A percentile compares a stretch with the other conserved stretches of the same genome.
Evolutionary conservation across 2,113 vertebrate species (phyloP).

Genomic region (Garra rufa): DNA sequence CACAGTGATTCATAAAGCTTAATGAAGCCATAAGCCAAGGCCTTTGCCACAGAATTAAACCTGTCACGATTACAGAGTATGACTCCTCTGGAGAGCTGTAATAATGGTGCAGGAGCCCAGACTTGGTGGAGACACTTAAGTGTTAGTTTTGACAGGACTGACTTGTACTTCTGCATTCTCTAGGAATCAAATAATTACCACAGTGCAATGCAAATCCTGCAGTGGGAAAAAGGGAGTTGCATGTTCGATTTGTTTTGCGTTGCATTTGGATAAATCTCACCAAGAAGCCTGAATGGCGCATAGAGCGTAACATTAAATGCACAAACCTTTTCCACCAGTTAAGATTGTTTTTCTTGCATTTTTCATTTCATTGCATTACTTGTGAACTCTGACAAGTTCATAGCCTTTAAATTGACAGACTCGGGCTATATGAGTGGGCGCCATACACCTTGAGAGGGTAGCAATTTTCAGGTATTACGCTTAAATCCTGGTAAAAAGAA

Average conservation of each 20-base stretch:
- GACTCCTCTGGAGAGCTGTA: conserved; percentile 54
- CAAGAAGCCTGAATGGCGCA: background rate
- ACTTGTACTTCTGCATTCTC: conserved; percentile 60
- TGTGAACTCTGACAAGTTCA: conserved; percentile 78
- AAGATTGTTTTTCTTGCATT: background rate
- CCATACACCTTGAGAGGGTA: conserved; percentile 95
- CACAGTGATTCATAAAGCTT: conserved; percentile 65
- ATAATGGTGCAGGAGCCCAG: conserved; percentile 63
- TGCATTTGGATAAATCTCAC: background rate
- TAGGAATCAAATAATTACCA: conserved; percentile 58
- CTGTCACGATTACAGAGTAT: conserved; percentile 63
- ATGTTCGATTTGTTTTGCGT: conserved; percentile 14
- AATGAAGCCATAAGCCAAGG: conserved; percentile 61
- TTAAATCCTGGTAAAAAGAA: conserved; percentile 97
- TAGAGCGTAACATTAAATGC: background rate
- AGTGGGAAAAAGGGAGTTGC: conserved; percentile 16
- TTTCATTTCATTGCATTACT: background rate
- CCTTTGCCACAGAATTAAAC: conserved; percentile 56
- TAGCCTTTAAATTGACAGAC: conserved; percentile 85
- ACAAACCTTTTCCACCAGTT: background rate
- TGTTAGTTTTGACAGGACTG: conserved; percentile 57
- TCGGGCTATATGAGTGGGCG: conserved; percentile 91
- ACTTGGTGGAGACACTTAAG: conserved; percentile 65
- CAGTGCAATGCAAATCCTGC: conserved; percentile 39
- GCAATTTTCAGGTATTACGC: conserved; percentile 98